Conservation (phyloP, 1,140 invertebrate genomes). For the Diploscapter pachys region DNA sequence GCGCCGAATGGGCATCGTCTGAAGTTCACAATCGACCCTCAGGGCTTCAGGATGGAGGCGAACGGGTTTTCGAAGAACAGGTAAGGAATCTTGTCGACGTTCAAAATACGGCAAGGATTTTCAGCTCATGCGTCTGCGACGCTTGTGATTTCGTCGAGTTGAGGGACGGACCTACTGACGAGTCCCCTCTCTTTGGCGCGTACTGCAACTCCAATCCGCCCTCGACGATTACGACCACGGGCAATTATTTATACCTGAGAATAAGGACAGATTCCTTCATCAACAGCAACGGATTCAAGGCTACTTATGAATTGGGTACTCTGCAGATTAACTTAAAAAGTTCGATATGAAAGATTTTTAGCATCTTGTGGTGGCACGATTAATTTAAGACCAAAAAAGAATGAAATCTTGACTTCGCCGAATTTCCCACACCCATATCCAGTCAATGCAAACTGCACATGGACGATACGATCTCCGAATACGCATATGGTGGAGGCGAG, state of each 20-base stretch:
- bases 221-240: slow-evolving; percentile 50
- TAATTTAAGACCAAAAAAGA: slow-evolving; percentile 19
- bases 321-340: neutral
- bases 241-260: slow-evolving; percentile 46
- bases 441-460: slow-evolving; percentile 42
- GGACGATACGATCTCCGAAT: slow-evolving; percentile 47
- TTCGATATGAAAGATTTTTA: slow-evolving; percentile 24
- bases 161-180: slow-evolving; percentile 43
- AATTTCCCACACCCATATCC: slow-evolving; percentile 34
- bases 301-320: slow-evolving; percentile 43
- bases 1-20: slow-evolving; percentile 50
- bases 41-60: slow-evolving; percentile 7
- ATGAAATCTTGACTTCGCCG: slow-evolving; percentile 16
- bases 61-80: too few species aligned
- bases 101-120: too few species aligned
- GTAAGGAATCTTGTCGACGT: too few species aligned
- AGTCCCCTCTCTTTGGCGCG: slow-evolving; percentile 44
- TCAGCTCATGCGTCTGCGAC: slow-evolving; percentile 30
- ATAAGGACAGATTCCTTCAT: slow-evolving; percentile 42
- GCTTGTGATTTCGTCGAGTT: slow-evolving; percentile 50
- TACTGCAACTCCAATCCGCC: slow-evolving; percentile 46
- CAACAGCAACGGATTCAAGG: slow-evolving; percentile 45
- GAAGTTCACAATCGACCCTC: slow-evolving; percentile 46
- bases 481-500: slow-evolving; percentile 51
- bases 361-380: slow-evolving; percentile 53